These are phyloP conservation scores for Cololabis saira DNA, from an alignment of 2,113 vertebrate genomes.

Conservation along the genomic window DNA sequence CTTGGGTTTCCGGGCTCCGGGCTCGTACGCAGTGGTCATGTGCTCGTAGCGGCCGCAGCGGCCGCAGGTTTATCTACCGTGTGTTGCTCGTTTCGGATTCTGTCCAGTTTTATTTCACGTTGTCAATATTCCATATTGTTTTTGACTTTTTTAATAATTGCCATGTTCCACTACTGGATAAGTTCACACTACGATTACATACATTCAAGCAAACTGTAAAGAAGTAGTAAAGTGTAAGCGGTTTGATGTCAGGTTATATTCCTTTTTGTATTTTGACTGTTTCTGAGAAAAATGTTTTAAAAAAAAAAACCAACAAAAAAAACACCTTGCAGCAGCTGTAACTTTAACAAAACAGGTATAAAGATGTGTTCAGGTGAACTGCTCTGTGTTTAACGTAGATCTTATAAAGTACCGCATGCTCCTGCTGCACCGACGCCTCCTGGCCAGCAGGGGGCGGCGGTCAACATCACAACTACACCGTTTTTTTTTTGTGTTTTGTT, in stretches of 20 bases:
- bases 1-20: neutral
- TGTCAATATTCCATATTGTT: no score
- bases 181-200: neutral
- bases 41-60: conserved; percentile 26
- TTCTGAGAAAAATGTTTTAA: neutral
- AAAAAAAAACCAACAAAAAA: no score
- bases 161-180: neutral
- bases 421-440: conserved; percentile 29
- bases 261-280: neutral
- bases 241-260: neutral
- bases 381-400: neutral
- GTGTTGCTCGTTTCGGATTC: conserved; percentile 17
- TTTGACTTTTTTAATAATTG: neutral
- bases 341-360: no score
- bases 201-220: neutral
- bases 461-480: neutral
- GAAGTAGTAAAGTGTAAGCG: neutral
- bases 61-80: conserved; percentile 24
- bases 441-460: conserved; percentile 59
- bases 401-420: neutral
- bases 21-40: conserved; percentile 7
- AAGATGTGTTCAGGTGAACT: neutral
- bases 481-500: conserved; percentile 10
- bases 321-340: neutral
- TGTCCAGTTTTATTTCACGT: conserved; percentile 8